These are phyloP conservation scores for Ichneumon xanthorius DNA, from an alignment of 2,888 invertebrate genomes.

Conservation along the genomic window DNA sequence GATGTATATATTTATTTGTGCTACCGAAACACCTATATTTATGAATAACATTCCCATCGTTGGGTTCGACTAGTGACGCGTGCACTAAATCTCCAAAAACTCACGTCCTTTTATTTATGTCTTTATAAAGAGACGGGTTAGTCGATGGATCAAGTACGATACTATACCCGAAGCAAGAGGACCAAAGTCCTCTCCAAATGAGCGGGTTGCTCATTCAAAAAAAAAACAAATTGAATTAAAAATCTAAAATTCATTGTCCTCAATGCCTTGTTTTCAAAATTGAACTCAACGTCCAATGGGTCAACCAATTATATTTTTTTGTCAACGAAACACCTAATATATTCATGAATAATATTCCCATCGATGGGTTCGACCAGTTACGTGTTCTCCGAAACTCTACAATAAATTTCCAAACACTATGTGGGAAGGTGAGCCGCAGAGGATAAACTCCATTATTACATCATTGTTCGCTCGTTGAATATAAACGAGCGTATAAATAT, in stretches of 20 bases:
- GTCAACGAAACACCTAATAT: neutral
- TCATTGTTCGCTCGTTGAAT: slow-evolving; percentile 63
- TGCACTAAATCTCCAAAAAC: slow-evolving; percentile 35
- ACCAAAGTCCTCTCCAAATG: neutral
- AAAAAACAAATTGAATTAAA: too few relatives aligned
- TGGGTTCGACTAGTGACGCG: slow-evolving; percentile 18
- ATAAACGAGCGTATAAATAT: slow-evolving; percentile 64
- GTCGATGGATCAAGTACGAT: slow-evolving; percentile 1
- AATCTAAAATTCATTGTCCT: too few relatives aligned
- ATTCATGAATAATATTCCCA: slow-evolving; percentile 8
- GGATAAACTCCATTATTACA: slow-evolving; percentile 59
- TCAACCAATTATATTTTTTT: neutral
- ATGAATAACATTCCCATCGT: neutral
- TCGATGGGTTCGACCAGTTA: slow-evolving; percentile 1
- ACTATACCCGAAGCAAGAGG: neutral
- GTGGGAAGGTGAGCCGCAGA: slow-evolving; percentile 21
- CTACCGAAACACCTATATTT: neutral
- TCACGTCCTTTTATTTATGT: slow-evolving; percentile 23
- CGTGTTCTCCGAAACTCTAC: slow-evolving; percentile 8
- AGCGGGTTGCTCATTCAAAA: too few relatives aligned
- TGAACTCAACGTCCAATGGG: too few relatives aligned
- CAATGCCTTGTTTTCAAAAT: too few relatives aligned
- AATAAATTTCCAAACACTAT: neutral
- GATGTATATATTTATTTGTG: neutral
- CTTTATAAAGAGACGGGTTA: slow-evolving; percentile 14